Conservation (phyloP, 2,113 vertebrate genomes). For the Sus scrofa region DNA sequence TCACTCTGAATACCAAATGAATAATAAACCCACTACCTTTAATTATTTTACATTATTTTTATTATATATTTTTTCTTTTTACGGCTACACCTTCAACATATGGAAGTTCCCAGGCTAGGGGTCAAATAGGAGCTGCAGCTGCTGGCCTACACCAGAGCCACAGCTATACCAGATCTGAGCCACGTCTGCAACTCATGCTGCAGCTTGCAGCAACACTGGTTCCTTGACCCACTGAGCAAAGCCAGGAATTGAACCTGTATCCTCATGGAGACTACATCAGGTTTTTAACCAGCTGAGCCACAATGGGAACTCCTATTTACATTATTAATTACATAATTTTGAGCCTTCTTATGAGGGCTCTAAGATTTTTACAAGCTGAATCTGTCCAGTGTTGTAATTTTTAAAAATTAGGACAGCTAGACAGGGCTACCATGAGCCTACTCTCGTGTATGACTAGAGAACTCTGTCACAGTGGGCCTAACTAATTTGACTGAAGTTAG, state of each 20-base stretch:
- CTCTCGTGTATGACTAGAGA: neutral
- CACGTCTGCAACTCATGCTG: too few species aligned
- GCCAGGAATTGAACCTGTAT: too few species aligned
- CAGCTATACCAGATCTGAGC: too few species aligned
- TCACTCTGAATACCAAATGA: neutral
- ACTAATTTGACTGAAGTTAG: neutral
- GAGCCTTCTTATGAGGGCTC: neutral
- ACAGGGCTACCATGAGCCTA: neutral
- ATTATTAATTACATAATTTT: conserved; percentile 10
- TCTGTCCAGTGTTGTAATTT: neutral
- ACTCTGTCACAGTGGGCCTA: neutral
- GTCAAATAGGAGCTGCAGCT: too few species aligned
- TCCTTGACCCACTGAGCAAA: too few species aligned
- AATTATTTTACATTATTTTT: conserved; percentile 33
- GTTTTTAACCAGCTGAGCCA: too few species aligned
- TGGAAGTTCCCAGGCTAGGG: too few species aligned
- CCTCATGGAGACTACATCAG: too few species aligned
- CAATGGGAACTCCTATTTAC: neutral
- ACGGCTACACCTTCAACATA: too few species aligned
- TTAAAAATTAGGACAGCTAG: neutral
- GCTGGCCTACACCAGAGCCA: too few species aligned
- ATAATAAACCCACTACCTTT: conserved; percentile 4
- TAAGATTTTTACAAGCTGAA: conserved; percentile 34
- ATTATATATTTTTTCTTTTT: neutral
- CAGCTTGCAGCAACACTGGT: too few species aligned